A percentile compares a stretch with the other conserved stretches of the same genome.
Evolutionary conservation across 2,113 vertebrate genomes (phyloP).

Genomic region (Phaethornis superciliosus): DNA sequence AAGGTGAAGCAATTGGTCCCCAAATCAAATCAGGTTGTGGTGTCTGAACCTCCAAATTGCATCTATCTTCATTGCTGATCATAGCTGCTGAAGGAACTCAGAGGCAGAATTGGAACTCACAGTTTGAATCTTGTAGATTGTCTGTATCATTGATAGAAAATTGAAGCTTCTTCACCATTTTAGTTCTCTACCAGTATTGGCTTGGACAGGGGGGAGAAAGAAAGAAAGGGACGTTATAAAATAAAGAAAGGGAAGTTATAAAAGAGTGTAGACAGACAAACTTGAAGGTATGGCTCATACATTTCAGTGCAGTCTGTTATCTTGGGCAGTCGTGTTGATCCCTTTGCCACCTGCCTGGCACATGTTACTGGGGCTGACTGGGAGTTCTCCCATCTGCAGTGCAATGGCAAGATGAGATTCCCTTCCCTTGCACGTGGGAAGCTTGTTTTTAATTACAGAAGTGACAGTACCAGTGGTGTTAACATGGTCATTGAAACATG

Average conservation of each 20-base stretch:
- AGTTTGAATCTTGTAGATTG: neutral
- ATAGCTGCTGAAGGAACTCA: neutral
- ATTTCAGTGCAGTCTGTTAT: neutral
- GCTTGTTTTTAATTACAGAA: neutral
- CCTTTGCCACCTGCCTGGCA: neutral
- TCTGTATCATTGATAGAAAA: neutral
- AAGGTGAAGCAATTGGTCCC: neutral
- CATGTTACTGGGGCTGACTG: neutral
- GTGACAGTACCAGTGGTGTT: fast-evolving
- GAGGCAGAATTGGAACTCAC: neutral
- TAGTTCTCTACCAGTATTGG: neutral
- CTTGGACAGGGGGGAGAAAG: neutral
- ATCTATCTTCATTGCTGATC: neutral
- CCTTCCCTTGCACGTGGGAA: fast-evolving
- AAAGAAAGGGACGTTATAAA: neutral
- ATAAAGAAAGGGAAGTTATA: neutral
- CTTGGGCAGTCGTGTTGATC: neutral
- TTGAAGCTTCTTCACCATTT: neutral
- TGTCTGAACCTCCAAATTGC: neutral
- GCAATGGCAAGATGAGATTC: neutral
- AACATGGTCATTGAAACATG: fast-evolving
- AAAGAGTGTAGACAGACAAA: neutral
- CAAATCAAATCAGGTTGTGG: neutral
- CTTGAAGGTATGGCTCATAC: neutral
- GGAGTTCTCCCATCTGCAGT: neutral